phyloP scores from a whole-genome alignment of 2,888 invertebrate genomes.

The Lithodes maja region DNA sequence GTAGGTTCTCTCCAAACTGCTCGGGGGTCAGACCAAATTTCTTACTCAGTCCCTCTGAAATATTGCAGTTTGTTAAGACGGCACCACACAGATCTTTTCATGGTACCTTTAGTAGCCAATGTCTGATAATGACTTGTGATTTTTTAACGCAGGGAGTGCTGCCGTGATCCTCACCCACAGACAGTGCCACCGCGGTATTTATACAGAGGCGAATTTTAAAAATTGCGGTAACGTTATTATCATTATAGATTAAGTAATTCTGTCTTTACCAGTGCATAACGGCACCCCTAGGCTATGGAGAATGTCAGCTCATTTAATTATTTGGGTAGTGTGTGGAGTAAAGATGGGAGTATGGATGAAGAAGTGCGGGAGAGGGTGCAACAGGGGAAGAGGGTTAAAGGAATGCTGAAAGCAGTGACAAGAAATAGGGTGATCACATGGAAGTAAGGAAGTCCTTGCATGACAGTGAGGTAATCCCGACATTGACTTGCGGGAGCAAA shows the following conservation, averaged over 20 bases:
- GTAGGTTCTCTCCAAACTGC: constrained; percentile 96
- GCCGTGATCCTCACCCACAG: too few species aligned
- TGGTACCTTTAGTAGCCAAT: too few species aligned
- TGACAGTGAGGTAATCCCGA: not conserved
- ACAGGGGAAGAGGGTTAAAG: not conserved
- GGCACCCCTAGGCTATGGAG: not conserved
- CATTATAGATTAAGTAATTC: too few species aligned
- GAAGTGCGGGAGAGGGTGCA: not conserved
- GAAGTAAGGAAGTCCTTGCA: not conserved
- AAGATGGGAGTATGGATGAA: not conserved
- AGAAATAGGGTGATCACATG: not conserved
- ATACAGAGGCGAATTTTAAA: too few species aligned
- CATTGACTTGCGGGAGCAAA: not conserved
- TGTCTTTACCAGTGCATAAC: too few species aligned
- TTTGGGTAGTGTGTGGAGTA: not conserved
- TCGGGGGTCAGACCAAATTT: constrained; percentile 95
- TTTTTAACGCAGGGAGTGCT: too few species aligned
- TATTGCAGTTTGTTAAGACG: not conserved
- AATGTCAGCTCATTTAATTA: not conserved
- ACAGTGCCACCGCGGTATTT: too few species aligned
- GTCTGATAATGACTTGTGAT: too few species aligned
- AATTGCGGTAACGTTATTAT: too few species aligned
- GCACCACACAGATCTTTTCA: too few species aligned
- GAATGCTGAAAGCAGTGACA: not conserved
- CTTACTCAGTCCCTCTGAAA: constrained; percentile 85